Base-by-base conservation (phyloP, 1,140 invertebrate species). In the Bathynomus jamesi region DNA sequence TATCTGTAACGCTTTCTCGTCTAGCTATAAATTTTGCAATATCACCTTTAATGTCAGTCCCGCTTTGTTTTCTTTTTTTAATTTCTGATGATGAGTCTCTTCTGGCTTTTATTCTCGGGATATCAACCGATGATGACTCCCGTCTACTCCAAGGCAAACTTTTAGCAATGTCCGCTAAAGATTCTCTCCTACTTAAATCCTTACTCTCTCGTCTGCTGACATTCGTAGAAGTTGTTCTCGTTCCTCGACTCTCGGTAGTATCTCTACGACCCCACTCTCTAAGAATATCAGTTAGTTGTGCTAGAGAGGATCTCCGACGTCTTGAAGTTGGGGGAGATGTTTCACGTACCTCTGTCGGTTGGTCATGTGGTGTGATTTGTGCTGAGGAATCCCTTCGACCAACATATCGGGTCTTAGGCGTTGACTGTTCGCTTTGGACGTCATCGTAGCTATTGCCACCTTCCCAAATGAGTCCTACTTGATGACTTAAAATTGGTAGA, bases 401-500 rank as follows among this genome's bases (percentile, higher is more conserved):
- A 71, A 85, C 73, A 21, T 69, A 63, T 28, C 67, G 64, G 21
- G 66, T 63, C 64, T 75, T 65, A 24, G 78, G 73, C 29, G 75
- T 70, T 28, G 72, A 72, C 40, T 69, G 73, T 91, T 90, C 79
- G 92, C 92, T 78, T 91, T 80, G 78, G 60, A 79, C 71, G 30
- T 95, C 92, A 87, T 95, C 92, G 89, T 92, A 93, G 75, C 93
- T 92, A 82, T 94, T 95, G 78, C 91, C 92, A 53, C 92, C 92
- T 80, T 93, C 90, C 92, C 93, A 95, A 80, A 94, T 89, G 81
- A 95, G 82, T 10, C 92, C 92, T 80, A 95, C 93, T 86, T 95
- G 93, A 84, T 95, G 92, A 72, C 91, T 93, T 79, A 95, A 86
- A 81, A 95, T 95, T 74, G 93, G 93, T 79, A 95, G 86, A 83